Percentiles rank a stretch among this genome's conserved stretches.
phyloP scores from a whole-genome alignment of 2,113 vertebrate species.

The Sorex araneus region DNA sequence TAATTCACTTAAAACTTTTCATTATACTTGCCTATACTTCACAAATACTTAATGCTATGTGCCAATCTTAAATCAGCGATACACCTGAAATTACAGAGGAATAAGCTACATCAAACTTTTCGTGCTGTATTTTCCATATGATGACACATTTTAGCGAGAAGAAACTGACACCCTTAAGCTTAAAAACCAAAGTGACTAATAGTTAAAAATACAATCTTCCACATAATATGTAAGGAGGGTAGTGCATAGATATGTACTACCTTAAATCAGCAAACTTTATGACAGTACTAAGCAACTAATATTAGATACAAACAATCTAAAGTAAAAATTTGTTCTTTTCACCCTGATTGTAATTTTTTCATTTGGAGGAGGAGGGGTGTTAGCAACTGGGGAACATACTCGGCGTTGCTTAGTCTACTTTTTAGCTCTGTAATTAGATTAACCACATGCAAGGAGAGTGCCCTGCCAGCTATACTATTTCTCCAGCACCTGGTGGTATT shows the following conservation, averaged over 20 bases:
- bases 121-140: neutral
- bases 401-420: too few species aligned
- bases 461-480: too few species aligned
- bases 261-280: neutral
- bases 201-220: slow-evolving; percentile 1
- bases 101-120: neutral
- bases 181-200: slow-evolving; percentile 21
- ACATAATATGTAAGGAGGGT: slow-evolving; percentile 16
- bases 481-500: too few species aligned
- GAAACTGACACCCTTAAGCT: neutral
- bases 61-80: slow-evolving; percentile 12
- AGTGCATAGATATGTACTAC: neutral
- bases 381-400: too few species aligned
- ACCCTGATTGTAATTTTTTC: too few species aligned
- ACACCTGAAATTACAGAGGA: neutral
- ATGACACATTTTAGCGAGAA: slow-evolving; percentile 33
- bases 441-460: too few species aligned
- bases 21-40: neutral
- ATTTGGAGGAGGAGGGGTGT: too few species aligned
- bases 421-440: too few species aligned
- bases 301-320: too few species aligned
- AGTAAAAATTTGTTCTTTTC: too few species aligned
- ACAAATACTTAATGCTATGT: neutral
- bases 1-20: slow-evolving; percentile 24
- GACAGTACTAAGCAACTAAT: too few species aligned